A percentile compares a stretch with the other conserved stretches of the same genome.
Conservation (phyloP, 2,797 vertebrate species). For the Callimico goeldii region DNA sequence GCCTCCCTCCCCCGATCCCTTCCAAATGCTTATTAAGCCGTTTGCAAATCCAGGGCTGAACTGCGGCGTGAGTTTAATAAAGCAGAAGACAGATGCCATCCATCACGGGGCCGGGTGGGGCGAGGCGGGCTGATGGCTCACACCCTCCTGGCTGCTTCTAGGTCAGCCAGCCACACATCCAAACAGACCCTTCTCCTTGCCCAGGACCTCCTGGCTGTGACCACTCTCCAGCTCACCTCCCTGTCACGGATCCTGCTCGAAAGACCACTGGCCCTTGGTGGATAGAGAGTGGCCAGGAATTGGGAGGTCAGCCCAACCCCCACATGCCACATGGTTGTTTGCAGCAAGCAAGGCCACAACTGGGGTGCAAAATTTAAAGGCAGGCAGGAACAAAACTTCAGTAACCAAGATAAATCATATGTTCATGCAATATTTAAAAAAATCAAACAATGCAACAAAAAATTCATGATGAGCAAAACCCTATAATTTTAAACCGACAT, state of each 20-base stretch:
- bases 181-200: not conserved
- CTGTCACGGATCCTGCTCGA: not conserved
- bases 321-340: not conserved
- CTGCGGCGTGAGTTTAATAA: conserved; percentile 86
- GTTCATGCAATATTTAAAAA: not conserved
- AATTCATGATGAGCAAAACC: not conserved
- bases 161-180: conserved; percentile 34
- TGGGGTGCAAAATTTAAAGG: not conserved
- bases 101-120: conserved; percentile 84
- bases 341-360: not conserved
- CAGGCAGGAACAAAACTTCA: not conserved
- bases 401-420: not conserved
- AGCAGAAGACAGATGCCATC: conserved; percentile 87
- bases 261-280: not conserved
- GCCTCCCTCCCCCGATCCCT: conserved; percentile 84
- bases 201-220: not conserved
- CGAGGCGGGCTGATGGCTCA: conserved; percentile 57
- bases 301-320: not conserved
- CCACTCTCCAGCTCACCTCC: not conserved
- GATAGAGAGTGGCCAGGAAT: not conserved
- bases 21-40: conserved; percentile 87
- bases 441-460: not conserved
- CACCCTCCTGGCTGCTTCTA: conserved; percentile 50
- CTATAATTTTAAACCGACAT: not conserved
- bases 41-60: conserved; percentile 87